Evolutionary conservation across 92 coral and sea anemone species (phyloP).

Genomic region (Blastomussa wellsi): DNA sequence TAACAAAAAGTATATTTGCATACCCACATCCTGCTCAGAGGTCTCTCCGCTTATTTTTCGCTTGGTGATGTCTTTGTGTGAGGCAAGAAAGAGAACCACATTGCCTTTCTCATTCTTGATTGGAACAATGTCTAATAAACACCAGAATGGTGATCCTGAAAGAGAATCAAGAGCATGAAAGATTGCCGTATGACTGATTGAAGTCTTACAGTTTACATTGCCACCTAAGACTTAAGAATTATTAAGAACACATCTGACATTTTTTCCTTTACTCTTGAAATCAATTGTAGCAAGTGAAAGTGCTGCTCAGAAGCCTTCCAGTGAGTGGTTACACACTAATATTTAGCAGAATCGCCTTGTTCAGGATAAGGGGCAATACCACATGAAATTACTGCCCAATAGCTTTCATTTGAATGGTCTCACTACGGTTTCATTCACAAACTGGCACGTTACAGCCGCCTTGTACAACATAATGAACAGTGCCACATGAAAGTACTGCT

Average conservation of each 20-base stretch:
- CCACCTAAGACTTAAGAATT: not conserved
- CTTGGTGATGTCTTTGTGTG: constrained; percentile 86
- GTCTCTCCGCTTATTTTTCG: constrained; percentile 72
- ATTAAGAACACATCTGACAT: not conserved
- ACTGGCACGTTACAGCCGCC: not conserved
- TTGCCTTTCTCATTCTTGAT: constrained; percentile 90
- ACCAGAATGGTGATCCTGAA: constrained; percentile 85
- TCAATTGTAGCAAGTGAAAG: not conserved
- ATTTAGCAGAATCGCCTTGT: not conserved
- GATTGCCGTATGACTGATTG: not conserved
- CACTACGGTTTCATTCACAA: too few species aligned
- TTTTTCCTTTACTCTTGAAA: not conserved
- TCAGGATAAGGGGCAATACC: not conserved
- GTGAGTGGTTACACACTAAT: not conserved
- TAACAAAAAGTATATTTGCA: not conserved
- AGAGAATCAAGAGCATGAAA: not conserved
- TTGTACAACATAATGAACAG: not conserved
- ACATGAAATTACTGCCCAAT: not conserved
- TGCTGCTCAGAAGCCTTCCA: not conserved
- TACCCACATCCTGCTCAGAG: constrained; percentile 63
- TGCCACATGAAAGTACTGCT: not conserved
- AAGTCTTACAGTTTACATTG: not conserved
- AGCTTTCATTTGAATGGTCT: not conserved
- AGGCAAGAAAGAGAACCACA: constrained; percentile 86
- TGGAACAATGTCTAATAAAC: constrained; percentile 87